phyloP scores from a whole-genome alignment of 2,113 vertebrate genomes.

The Balaenoptera acutorostrata region DNA sequence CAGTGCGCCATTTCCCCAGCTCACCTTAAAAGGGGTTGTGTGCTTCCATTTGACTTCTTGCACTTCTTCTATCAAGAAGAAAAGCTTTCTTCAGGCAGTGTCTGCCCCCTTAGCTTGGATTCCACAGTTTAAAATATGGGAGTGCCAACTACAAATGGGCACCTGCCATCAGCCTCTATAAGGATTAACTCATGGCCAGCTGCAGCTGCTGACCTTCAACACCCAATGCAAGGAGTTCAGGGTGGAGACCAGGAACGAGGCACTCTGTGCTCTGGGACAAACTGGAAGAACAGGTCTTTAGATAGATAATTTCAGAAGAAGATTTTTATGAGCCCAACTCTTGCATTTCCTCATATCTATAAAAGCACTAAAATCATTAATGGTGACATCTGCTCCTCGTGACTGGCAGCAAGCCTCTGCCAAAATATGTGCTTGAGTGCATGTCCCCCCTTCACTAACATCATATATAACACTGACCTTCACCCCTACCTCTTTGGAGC shows the following conservation, averaged over 20 bases:
- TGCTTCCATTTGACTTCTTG: background rate
- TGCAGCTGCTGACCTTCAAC: background rate
- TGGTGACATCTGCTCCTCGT: background rate
- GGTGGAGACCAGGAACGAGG: background rate
- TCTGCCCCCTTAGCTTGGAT: background rate
- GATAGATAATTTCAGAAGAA: background rate
- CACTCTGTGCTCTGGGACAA: background rate
- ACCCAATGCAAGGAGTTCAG: background rate
- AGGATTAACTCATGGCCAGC: background rate
- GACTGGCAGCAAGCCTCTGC: background rate
- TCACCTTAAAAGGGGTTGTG: background rate
- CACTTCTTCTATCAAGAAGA: background rate
- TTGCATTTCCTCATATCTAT: background rate
- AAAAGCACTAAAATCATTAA: background rate
- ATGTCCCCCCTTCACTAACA: background rate
- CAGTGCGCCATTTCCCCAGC: fast-evolving
- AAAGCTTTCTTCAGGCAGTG: background rate
- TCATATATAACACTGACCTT: background rate
- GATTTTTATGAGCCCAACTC: background rate
- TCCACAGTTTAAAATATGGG: background rate
- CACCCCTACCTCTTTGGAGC: background rate
- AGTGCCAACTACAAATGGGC: background rate
- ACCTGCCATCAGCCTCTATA: background rate
- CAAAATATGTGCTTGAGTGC: background rate
- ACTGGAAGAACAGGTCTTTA: background rate